Conservation (phyloP, 37 sponge, comb jelly and placozoan genomes). For the Diacarnus erythraeanus region DNA sequence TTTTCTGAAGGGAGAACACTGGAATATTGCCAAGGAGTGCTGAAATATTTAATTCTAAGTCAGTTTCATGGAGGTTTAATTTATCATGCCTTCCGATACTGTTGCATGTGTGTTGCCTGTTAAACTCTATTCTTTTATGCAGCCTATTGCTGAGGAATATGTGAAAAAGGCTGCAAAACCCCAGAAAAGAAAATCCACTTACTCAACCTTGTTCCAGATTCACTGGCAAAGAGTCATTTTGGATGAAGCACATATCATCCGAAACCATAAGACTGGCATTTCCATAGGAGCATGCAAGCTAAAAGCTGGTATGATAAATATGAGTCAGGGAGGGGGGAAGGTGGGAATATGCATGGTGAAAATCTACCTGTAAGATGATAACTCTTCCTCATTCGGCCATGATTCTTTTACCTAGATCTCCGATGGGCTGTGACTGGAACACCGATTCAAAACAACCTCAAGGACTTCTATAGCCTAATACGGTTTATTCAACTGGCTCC, state of each 20-base stretch:
- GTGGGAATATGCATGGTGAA: no score
- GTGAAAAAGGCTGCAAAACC: background rate
- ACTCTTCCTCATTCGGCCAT: no score
- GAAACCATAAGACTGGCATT: slow-evolving; percentile 64
- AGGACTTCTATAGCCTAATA: slow-evolving; percentile 77
- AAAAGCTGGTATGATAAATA: slow-evolving; percentile 36
- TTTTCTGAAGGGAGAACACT: no score
- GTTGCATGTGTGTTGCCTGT: no score
- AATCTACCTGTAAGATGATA: no score
- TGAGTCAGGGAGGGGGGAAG: no score
- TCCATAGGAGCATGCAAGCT: slow-evolving; percentile 54
- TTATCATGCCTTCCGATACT: no score
- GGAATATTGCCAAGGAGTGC: no score
- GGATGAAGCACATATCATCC: slow-evolving; percentile 80
- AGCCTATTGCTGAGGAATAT: background rate
- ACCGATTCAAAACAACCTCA: slow-evolving; percentile 78
- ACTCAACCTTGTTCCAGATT: slow-evolving; percentile 51
- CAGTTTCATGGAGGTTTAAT: no score
- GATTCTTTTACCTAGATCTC: slow-evolving; percentile 48
- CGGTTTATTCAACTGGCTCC: slow-evolving; percentile 71
- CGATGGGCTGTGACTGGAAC: slow-evolving; percentile 84
- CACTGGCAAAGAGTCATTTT: slow-evolving; percentile 76
- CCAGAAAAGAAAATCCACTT: background rate
- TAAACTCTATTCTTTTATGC: no score
- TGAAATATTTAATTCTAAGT: no score